Base-by-base conservation (phyloP, 1,140 invertebrate species). In the Helicoverpa armigera region DNA sequence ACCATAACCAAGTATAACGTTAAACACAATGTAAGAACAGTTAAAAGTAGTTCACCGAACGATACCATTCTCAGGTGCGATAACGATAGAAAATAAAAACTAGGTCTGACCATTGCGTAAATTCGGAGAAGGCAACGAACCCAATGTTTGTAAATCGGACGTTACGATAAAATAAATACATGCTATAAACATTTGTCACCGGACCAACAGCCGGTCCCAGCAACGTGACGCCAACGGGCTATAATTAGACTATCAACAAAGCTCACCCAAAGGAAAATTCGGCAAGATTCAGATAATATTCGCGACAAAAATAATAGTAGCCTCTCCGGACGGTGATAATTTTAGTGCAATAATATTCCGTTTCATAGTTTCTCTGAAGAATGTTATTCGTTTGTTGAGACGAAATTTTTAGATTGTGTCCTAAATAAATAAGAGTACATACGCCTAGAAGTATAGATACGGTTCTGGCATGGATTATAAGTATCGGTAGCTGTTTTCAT, bases 191-290 rank as follows among this genome's bases (percentile, higher is more conserved):
- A 81, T 87, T 84, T 84, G 82, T 88, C 84, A 86, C 74, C 29
- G 50, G 16, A 73, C 83, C 74, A 75, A 73, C 75, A 81, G 74
- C 67, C 79, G 75, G 82, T 65, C 73, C 80, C 85, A 70, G 85
- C 75, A 48, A 14, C 67, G 56, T 61, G 83, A 85, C 80, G 83
- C 74, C 86, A 85, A 83, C 35, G 60, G 31, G 35, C 86, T 91
- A 89, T 84, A 89, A 87, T 86, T 91, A 92, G 84, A 85, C 73
- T 16, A 75, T 86, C 88, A 86, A 88, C 84, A 87, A 72, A 83
- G 85, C 84, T 86, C 80, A 78, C 35, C 23, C 51, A 67, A 82
- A 63, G 18, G 16, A 48, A 54, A 54, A 58, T 67, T 43, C 35
- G 14, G 31, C 53, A 18, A 63, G 50, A 65, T 65, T 53, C 50